Conservation (phyloP, 2,113 vertebrate genomes). For the Nesoenas mayeri region DNA sequence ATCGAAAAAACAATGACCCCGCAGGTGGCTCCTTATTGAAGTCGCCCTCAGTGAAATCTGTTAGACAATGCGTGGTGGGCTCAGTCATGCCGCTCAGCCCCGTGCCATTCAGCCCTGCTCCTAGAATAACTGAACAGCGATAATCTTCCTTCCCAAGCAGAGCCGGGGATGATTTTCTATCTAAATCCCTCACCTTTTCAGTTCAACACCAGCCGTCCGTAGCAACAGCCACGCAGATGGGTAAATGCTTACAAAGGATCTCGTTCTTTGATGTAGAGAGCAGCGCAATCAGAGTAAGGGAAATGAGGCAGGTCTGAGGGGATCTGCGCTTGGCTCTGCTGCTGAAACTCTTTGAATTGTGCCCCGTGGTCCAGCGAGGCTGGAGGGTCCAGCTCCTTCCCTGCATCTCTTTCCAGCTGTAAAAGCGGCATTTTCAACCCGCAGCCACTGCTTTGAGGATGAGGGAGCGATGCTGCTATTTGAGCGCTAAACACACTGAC, state of each 20-base stretch:
- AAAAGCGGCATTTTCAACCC: background rate
- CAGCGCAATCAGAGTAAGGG: background rate
- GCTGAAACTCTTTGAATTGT: background rate
- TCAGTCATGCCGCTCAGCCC: background rate
- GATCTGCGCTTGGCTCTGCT: background rate
- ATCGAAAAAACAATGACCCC: background rate
- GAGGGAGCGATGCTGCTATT: background rate
- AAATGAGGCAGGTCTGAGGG: background rate
- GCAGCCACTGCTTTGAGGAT: background rate
- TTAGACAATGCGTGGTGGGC: background rate
- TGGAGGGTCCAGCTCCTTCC: background rate
- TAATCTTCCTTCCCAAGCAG: background rate
- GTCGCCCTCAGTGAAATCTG: background rate
- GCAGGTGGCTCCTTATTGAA: background rate
- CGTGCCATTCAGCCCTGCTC: background rate
- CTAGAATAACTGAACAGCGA: background rate
- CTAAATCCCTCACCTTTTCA: slow-evolving; percentile 24
- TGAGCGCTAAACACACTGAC: background rate
- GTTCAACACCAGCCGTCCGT: slow-evolving; percentile 1
- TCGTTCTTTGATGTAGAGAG: slow-evolving; percentile 22
- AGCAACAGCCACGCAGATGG: slow-evolving; percentile 32
- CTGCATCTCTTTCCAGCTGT: background rate
- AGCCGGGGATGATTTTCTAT: background rate
- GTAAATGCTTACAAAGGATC: background rate
- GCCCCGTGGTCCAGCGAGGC: background rate